A percentile compares a stretch with the other conserved stretches of the same genome.
phyloP scores from a whole-genome alignment of 2,888 invertebrate genomes.

The Hydriomena furcata region DNA sequence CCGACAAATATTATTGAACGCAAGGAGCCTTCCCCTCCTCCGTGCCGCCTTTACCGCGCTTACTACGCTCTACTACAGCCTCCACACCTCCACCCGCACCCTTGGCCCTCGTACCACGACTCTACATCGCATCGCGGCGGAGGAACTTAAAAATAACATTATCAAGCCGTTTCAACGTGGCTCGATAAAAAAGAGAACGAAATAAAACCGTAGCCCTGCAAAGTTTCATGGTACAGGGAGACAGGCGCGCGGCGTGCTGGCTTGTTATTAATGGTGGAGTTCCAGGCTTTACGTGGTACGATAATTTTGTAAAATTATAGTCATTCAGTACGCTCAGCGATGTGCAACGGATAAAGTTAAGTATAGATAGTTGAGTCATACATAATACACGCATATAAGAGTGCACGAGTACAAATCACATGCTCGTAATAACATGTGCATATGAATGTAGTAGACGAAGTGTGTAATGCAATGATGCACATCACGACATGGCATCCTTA shows the following conservation, averaged over 20 bases:
- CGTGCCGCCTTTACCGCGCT: constrained; percentile 42
- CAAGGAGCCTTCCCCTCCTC: constrained; percentile 40
- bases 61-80: constrained; percentile 74
- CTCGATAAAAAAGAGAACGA: constrained; percentile 11
- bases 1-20: constrained; percentile 62
- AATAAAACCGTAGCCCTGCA: constrained; percentile 21
- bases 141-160: constrained; percentile 24
- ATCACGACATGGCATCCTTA: constrained; percentile 41
- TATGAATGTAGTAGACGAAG: constrained; percentile 31
- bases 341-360: constrained; percentile 54
- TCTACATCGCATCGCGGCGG: constrained; percentile 19
- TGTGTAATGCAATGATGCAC: constrained; percentile 48
- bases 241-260: constrained; percentile 23
- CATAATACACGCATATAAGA: constrained; percentile 30
- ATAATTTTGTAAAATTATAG: constrained; percentile 65
- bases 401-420: constrained; percentile 27
- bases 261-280: constrained; percentile 50
- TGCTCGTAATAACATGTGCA: constrained; percentile 17
- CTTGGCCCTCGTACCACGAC: constrained; percentile 50
- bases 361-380: constrained; percentile 51
- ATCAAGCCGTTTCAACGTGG: constrained; percentile 12
- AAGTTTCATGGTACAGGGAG: constrained; percentile 41
- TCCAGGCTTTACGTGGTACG: constrained; percentile 56
- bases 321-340: constrained; percentile 51
- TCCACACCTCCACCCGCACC: constrained; percentile 51